Evolutionary conservation across 2,113 vertebrate genomes (phyloP).

Genomic region (Morone saxatilis): DNA sequence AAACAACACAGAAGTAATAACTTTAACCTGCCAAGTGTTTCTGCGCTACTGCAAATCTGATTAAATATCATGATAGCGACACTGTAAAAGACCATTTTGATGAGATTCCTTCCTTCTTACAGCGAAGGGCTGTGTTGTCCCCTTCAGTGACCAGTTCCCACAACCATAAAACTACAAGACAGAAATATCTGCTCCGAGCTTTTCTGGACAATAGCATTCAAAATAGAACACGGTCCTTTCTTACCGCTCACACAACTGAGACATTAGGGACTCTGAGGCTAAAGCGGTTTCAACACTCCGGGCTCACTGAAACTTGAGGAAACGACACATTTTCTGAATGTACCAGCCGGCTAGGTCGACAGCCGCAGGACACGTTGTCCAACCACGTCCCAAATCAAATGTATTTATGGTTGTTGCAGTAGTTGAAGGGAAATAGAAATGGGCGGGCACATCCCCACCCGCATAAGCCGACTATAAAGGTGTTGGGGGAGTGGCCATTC

Average conservation of each 20-base stretch:
- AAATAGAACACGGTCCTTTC: constrained; percentile 2
- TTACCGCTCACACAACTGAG: neutral
- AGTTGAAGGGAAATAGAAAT: too few species aligned
- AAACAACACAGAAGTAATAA: neutral
- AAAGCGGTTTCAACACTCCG: neutral
- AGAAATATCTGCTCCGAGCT: neutral
- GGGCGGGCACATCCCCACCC: too few species aligned
- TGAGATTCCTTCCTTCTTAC: neutral
- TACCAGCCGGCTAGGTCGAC: neutral
- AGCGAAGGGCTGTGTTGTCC: neutral
- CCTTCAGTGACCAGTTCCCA: constrained; percentile 1
- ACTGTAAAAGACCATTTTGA: neutral
- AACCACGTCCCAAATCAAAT: neutral
- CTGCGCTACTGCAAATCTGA: too few species aligned
- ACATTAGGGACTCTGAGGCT: too few species aligned
- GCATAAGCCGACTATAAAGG: too few species aligned
- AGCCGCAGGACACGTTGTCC: neutral
- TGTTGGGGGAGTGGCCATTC: neutral
- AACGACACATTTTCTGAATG: neutral
- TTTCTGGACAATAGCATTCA: neutral
- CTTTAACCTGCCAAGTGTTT: neutral
- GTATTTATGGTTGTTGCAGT: too few species aligned
- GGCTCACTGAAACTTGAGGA: neutral
- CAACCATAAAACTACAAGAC: neutral
- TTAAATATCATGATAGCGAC: neutral